Conservation (phyloP, 1,140 invertebrate genomes). For the Fopius arisanus region DNA sequence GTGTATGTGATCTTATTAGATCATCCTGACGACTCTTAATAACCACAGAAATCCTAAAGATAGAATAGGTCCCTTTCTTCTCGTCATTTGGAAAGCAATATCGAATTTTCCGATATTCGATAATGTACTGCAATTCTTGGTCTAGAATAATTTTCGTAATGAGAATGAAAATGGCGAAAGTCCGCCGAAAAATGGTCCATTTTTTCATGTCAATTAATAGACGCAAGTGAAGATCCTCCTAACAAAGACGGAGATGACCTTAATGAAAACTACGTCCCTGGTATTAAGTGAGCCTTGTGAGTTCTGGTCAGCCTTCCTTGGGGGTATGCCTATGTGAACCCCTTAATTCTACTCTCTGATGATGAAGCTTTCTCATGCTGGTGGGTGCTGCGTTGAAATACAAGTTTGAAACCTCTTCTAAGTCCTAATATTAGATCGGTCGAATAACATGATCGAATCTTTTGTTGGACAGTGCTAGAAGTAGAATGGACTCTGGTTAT, state of each 20-base stretch:
- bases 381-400: constrained; percentile 15
- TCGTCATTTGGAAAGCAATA: no score
- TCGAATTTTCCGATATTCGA: no score
- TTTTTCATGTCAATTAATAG: constrained; percentile 24
- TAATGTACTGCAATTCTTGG: no score
- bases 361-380: neutral
- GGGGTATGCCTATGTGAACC: neutral
- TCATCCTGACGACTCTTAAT: no score
- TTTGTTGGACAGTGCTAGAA: constrained; percentile 15
- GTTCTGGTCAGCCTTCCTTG: constrained; percentile 15
- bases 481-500: neutral
- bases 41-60: no score
- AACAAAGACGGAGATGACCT: constrained; percentile 16
- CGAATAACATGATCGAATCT: constrained; percentile 28
- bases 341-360: constrained; percentile 27
- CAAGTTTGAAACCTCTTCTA: constrained; percentile 18
- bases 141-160: no score
- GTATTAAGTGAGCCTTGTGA: constrained; percentile 9
- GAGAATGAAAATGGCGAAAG: neutral
- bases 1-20: no score
- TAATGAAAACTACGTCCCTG: constrained; percentile 32
- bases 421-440: constrained; percentile 24
- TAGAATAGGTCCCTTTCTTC: no score
- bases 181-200: neutral
- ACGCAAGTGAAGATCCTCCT: neutral